phyloP scores from a whole-genome alignment of 2,113 vertebrate genomes.

The Aramus guarauna region DNA sequence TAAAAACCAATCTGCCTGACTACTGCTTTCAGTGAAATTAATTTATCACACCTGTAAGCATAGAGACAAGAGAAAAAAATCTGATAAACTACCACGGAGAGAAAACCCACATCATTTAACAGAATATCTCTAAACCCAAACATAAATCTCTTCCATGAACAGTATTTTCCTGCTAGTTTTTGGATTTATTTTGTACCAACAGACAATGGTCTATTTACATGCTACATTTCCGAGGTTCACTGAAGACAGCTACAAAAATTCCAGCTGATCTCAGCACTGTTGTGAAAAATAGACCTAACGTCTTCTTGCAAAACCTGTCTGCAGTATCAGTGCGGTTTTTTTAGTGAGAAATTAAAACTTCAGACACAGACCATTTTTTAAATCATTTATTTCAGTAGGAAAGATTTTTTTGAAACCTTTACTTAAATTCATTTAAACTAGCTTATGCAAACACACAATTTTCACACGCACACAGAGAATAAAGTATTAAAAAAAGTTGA shows the following conservation, averaged over 20 bases:
- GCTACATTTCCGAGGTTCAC: background rate
- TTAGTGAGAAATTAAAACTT: conserved; percentile 27
- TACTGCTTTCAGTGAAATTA: background rate
- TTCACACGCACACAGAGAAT: conserved; percentile 63
- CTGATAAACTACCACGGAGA: background rate
- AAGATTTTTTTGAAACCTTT: conserved; percentile 77
- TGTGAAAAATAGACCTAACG: background rate
- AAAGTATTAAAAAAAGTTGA: conserved; percentile 57
- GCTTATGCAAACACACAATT: conserved; percentile 76
- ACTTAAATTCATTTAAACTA: conserved; percentile 74
- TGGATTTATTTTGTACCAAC: background rate
- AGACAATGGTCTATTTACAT: background rate
- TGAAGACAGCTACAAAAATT: background rate
- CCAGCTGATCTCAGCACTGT: background rate
- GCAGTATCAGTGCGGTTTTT: background rate
- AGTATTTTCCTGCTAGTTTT: background rate
- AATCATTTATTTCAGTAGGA: conserved; percentile 82
- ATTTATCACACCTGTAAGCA: background rate
- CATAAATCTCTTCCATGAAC: background rate
- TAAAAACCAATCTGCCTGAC: background rate
- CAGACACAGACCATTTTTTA: conserved; percentile 65
- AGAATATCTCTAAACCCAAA: background rate
- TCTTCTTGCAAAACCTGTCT: background rate
- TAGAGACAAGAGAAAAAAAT: background rate
- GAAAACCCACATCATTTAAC: background rate